Conservation (phyloP, 2,888 invertebrate genomes). For the Acanthosepion lycidas region DNA sequence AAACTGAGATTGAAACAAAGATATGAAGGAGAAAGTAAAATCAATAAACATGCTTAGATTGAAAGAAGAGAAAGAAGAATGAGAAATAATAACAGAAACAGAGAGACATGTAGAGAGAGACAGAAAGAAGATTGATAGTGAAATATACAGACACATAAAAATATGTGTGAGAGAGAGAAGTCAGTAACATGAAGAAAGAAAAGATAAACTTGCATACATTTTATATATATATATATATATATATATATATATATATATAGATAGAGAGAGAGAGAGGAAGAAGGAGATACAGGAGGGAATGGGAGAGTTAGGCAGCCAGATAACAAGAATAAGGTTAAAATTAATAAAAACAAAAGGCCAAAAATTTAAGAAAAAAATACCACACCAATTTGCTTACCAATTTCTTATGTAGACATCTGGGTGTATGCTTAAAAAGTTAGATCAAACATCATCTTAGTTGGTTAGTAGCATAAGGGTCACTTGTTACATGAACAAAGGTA, state of each 20-base stretch:
- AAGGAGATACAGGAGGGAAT: neutral
- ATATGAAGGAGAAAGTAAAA: neutral
- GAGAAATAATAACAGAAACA: neutral
- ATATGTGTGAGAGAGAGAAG: neutral
- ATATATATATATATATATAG: neutral
- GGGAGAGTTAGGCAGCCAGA: slow-evolving; percentile 1
- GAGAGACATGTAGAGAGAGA: neutral
- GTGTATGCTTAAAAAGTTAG: slow-evolving; percentile 33
- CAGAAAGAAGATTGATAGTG: too few relatives aligned
- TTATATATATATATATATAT: too few relatives aligned
- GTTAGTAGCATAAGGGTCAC: slow-evolving; percentile 9
- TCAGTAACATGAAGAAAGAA: neutral
- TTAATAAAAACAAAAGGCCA: neutral
- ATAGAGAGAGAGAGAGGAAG: neutral
- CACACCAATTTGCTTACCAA: slow-evolving; percentile 33
- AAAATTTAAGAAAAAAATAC: neutral
- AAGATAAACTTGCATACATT: neutral
- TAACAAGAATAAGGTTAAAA: neutral
- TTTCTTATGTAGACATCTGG: slow-evolving; percentile 33
- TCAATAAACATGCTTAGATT: neutral
- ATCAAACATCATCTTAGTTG: neutral
- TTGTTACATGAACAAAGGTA: neutral
- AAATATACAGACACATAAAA: neutral
- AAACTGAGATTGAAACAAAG: neutral
- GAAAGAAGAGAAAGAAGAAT: neutral